phyloP scores from a whole-genome alignment of 1,140 invertebrate species.

The Chymomyza costata region DNA sequence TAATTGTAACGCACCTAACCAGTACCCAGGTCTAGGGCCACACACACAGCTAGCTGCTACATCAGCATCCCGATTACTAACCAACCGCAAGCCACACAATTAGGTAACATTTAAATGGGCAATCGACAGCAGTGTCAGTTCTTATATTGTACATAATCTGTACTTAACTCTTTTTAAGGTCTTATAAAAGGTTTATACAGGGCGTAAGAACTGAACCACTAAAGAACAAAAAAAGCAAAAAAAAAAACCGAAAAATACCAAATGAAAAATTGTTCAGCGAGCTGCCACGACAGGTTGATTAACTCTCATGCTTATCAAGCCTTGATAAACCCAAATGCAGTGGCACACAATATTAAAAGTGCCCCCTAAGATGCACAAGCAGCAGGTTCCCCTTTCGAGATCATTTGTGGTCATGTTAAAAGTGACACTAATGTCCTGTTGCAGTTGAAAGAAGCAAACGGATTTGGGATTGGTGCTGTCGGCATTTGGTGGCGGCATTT shows the following conservation, averaged over 20 bases:
- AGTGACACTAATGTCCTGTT: conserved; percentile 70
- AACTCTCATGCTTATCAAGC: conserved; percentile 1
- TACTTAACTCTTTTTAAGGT: neutral
- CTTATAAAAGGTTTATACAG: neutral
- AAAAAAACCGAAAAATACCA: conserved; percentile 8
- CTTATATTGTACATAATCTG: neutral
- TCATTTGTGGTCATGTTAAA: conserved; percentile 48
- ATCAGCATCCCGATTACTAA: no score
- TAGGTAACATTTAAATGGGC: conserved; percentile 66
- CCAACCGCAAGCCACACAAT: conserved; percentile 34
- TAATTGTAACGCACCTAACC: conserved; percentile 22
- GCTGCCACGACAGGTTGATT: conserved; percentile 43
- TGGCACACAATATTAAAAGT: conserved; percentile 35
- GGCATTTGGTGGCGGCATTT: conserved; percentile 34
- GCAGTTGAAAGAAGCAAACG: conserved; percentile 34
- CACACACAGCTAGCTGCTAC: conserved; percentile 29
- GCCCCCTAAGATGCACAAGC: conserved; percentile 65
- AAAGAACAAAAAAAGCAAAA: no score
- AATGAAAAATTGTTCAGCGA: conserved; percentile 48
- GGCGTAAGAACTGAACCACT: no score
- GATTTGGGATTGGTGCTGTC: neutral
- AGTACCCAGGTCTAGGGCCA: conserved; percentile 67
- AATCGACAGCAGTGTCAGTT: conserved; percentile 36
- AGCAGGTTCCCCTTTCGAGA: conserved; percentile 15
- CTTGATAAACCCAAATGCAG: conserved; percentile 39